A percentile compares a stretch with the other conserved stretches of the same genome.
These are phyloP conservation scores for Apostichopus californicus DNA, from an alignment of 35 echinoderm and acorn worm species.

Conservation along the genomic window DNA sequence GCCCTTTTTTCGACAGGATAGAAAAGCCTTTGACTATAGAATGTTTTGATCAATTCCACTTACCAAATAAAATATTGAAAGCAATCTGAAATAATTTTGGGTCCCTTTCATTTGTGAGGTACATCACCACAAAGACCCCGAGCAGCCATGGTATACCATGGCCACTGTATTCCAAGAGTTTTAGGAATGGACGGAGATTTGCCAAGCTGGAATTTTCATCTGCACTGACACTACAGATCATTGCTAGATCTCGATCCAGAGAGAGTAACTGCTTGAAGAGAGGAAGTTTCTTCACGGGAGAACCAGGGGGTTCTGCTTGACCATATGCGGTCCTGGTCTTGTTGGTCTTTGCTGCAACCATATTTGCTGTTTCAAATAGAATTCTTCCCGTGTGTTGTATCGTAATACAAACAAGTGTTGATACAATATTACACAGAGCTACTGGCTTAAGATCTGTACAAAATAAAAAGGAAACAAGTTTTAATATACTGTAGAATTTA, in stretches of 20 bases:
- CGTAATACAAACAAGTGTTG: no score
- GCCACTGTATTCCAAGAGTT: slow-evolving; percentile 72
- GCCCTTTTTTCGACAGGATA: no score
- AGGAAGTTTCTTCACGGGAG: slow-evolving; percentile 22
- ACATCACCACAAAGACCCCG: slow-evolving; percentile 46
- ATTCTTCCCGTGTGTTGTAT: no score
- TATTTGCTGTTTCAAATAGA: no score
- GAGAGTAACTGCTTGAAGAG: slow-evolving; percentile 38
- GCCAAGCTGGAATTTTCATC: slow-evolving; percentile 46
- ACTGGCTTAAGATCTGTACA: no score
- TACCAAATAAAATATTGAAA: slow-evolving; percentile 75
- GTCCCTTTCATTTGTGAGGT: slow-evolving; percentile 11
- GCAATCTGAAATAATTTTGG: slow-evolving; percentile 32
- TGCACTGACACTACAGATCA: slow-evolving; percentile 64
- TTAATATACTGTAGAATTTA: no score
- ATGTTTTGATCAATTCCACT: not conserved
- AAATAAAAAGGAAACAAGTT: no score
- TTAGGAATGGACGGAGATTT: slow-evolving; percentile 58
- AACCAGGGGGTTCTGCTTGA: not conserved
- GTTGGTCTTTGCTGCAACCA: not conserved
- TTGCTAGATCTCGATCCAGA: slow-evolving; percentile 43
- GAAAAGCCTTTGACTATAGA: no score
- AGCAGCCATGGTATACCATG: slow-evolving; percentile 83
- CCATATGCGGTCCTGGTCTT: not conserved
- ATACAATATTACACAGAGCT: no score